phyloP scores from a whole-genome alignment of 2,888 invertebrate genomes.

The Nymphalis polychloros region DNA sequence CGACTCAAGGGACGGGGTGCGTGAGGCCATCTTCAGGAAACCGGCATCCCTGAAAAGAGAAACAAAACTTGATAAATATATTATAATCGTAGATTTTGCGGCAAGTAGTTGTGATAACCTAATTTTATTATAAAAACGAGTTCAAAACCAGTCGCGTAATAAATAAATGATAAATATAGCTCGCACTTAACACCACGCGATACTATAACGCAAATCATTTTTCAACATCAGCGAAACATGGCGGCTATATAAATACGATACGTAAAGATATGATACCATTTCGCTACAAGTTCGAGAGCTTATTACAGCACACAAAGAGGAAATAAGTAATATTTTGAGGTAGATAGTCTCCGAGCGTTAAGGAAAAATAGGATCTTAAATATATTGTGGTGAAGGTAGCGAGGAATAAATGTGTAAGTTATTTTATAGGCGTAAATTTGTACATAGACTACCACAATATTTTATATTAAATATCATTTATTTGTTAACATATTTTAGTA shows the following conservation, averaged over 20 bases:
- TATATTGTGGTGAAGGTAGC: conserved; percentile 18
- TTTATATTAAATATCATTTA: neutral
- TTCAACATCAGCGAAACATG: conserved; percentile 33
- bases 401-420: conserved; percentile 14
- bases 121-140: neutral
- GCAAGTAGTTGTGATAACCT: too few species aligned
- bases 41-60: conserved; percentile 90
- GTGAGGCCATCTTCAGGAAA: conserved; percentile 96
- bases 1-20: conserved; percentile 96
- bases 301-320: conserved; percentile 35
- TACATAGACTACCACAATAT: neutral
- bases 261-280: conserved; percentile 36
- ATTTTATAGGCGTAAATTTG: conserved; percentile 6
- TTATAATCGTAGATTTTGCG: neutral
- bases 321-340: conserved; percentile 40
- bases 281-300: conserved; percentile 37
- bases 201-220: conserved; percentile 20
- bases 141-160: neutral
- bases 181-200: conserved; percentile 14
- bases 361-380: conserved; percentile 36
- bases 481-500: neutral
- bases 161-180: conserved; percentile 13
- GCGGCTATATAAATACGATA: conserved; percentile 25
- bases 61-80: conserved; percentile 45
- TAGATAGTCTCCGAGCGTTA: conserved; percentile 37